These are phyloP conservation scores for Ochropacha duplaris DNA, from an alignment of 2,888 invertebrate genomes.

Conservation along the genomic window DNA sequence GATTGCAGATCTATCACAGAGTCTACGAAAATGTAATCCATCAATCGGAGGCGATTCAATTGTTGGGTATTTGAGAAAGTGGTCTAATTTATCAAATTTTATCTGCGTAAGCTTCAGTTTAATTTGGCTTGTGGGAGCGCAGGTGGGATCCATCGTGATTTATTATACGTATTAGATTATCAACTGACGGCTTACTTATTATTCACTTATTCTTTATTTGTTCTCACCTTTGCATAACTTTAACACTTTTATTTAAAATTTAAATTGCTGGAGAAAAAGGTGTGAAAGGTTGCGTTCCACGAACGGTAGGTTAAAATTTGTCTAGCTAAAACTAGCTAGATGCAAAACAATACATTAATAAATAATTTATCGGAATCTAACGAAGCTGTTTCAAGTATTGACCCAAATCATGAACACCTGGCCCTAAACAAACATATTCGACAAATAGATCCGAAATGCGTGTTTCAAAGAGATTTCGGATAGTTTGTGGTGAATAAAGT, in stretches of 20 bases:
- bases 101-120: conserved; percentile 35
- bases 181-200: background rate
- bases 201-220: background rate
- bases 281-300: no score
- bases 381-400: background rate
- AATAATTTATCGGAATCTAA: background rate
- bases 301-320: no score
- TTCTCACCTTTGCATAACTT: background rate
- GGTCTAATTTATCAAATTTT: conserved; percentile 57
- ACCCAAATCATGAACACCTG: background rate
- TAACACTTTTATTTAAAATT: background rate
- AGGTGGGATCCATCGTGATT: conserved; percentile 37
- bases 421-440: background rate
- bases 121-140: conserved; percentile 27
- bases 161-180: conserved; percentile 16
- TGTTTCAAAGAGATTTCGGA: background rate
- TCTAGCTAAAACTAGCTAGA: no score
- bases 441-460: background rate
- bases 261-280: no score
- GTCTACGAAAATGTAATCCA: conserved; percentile 36
- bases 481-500: background rate
- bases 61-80: conserved; percentile 40
- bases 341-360: no score
- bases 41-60: conserved; percentile 44
- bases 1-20: conserved; percentile 7